These are phyloP conservation scores for Perdix hodgsoniae DNA, from an alignment of 2,797 vertebrate genomes.

Conservation along the genomic window DNA sequence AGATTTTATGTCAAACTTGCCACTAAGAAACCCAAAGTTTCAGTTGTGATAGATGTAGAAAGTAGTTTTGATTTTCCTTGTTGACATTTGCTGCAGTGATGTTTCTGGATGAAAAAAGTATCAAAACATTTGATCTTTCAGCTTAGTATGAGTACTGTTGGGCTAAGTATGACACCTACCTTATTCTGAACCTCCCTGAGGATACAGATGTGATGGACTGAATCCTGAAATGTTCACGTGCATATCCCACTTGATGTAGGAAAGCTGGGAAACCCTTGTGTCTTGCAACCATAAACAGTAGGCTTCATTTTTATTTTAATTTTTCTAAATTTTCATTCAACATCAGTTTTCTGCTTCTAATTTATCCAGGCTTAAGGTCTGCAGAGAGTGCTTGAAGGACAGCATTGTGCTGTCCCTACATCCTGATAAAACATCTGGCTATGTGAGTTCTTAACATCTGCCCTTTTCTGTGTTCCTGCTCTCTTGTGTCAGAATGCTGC, in stretches of 20 bases:
- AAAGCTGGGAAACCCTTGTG: neutral
- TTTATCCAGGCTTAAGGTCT: neutral
- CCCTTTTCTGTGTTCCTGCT: neutral
- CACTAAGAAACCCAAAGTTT: neutral
- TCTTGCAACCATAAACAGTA: neutral
- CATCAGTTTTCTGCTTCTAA: neutral
- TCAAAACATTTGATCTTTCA: neutral
- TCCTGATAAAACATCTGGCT: neutral
- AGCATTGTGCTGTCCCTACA: neutral
- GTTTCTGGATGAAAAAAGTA: neutral
- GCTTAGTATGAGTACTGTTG: neutral
- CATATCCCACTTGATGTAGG: neutral
- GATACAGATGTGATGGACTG: neutral
- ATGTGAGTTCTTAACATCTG: rapidly evolving
- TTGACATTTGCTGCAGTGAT: neutral
- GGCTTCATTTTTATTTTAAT: neutral
- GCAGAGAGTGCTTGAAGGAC: neutral
- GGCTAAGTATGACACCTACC: neutral
- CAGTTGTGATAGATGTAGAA: rapidly evolving
- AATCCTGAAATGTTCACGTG: neutral
- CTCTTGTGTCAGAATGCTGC: neutral
- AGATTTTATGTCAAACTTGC: neutral
- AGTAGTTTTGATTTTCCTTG: neutral
- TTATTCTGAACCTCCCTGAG: neutral
- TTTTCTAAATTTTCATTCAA: neutral